Percentiles rank a stretch among this genome's conserved stretches.
phyloP scores from a whole-genome alignment of 2,797 vertebrate species.

The Amblyraja radiata region DNA sequence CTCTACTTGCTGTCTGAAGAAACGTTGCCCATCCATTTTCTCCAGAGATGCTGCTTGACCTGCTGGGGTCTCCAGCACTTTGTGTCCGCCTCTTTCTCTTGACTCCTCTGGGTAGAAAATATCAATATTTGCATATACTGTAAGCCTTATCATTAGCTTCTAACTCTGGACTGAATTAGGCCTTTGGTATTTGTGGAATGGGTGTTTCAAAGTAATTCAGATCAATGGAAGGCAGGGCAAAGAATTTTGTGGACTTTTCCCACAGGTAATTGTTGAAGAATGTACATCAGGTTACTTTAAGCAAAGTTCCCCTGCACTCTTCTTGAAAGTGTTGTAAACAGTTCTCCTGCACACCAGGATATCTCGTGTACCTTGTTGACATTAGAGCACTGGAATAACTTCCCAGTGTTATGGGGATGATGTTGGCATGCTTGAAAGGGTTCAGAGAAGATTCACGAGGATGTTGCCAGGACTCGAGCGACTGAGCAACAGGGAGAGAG shows the following conservation, averaged over 20 bases:
- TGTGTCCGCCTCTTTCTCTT: not conserved
- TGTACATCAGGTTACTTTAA: not conserved
- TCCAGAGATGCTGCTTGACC: too few species aligned
- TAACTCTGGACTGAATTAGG: not conserved
- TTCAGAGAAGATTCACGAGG: too few species aligned
- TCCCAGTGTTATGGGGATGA: too few species aligned
- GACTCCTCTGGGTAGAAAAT: not conserved
- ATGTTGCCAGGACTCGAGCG: too few species aligned
- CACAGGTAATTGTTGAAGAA: not conserved
- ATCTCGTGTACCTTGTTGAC: not conserved
- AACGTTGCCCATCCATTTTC: too few species aligned
- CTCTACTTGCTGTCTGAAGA: too few species aligned
- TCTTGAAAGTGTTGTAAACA: not conserved
- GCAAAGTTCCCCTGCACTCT: too few species aligned
- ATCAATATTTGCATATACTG: not conserved
- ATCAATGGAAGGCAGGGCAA: not conserved
- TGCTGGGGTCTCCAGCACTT: too few species aligned
- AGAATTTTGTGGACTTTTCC: not conserved
- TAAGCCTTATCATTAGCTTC: not conserved
- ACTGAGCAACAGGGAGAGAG: too few species aligned
- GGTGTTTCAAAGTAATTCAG: not conserved
- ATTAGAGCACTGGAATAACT: not conserved
- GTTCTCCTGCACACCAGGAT: not conserved
- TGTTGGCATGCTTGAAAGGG: too few species aligned
- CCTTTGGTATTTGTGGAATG: not conserved